A percentile compares a stretch with the other conserved stretches of the same genome.
Conservation (phyloP, 2,888 invertebrate genomes). For the Acleris literana region DNA sequence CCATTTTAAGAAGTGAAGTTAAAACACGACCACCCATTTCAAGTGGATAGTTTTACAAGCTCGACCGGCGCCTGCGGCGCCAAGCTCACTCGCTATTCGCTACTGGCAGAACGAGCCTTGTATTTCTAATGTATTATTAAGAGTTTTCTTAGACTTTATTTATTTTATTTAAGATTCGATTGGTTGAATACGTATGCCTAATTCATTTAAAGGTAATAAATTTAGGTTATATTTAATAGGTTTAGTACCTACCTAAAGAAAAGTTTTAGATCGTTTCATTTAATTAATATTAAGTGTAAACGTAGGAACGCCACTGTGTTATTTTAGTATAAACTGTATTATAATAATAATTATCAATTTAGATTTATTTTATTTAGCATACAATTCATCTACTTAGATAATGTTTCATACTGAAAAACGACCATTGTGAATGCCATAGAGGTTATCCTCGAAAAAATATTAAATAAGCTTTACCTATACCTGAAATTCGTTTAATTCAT, state of each 20-base stretch:
- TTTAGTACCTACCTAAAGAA: neutral
- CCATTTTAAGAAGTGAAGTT: neutral
- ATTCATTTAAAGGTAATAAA: neutral
- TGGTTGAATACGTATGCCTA: constrained; percentile 4
- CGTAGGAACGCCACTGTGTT: constrained; percentile 55
- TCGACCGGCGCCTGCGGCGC: no score
- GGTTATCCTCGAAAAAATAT: constrained; percentile 69
- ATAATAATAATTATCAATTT: constrained; percentile 24
- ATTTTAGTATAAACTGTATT: constrained; percentile 46
- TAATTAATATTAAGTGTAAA: constrained; percentile 40
- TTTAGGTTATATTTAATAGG: constrained; percentile 4
- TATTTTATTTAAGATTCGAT: constrained; percentile 18
- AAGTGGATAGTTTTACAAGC: no score
- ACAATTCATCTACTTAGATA: constrained; percentile 29
- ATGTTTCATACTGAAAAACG: constrained; percentile 43
- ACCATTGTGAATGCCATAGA: constrained; percentile 73
- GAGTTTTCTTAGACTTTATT: constrained; percentile 15
- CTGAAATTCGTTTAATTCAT: constrained; percentile 29
- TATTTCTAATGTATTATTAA: constrained; percentile 5
- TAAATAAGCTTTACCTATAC: constrained; percentile 36
- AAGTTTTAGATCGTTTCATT: constrained; percentile 17
- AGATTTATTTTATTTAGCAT: constrained; percentile 8
- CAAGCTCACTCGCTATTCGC: no score
- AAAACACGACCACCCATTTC: neutral
- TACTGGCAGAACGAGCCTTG: constrained; percentile 1